Base-by-base conservation (phyloP, 1,140 invertebrate species). In the Drosophila orena region DNA sequence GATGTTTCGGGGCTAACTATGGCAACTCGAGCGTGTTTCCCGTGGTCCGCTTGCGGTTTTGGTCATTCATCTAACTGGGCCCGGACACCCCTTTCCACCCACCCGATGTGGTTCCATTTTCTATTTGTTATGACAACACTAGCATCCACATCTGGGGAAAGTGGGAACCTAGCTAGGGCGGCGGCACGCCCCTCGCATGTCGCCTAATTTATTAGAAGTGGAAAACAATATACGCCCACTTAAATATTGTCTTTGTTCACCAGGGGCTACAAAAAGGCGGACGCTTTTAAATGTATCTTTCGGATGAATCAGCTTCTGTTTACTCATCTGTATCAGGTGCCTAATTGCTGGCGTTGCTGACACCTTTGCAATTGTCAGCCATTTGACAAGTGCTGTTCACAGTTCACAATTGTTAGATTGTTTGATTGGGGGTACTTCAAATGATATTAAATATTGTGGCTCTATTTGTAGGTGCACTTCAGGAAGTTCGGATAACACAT, bases 61-160 rank as follows among this genome's bases (percentile, higher is more conserved):
- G 66, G 64, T 70, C 64, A 70, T 70, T 70, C 52, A 57, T 70
- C 66, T 70, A 70, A 70, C 42, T 40, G 50, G 22, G 30, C 57
- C 43, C 42, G 40, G 35, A 20, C 42, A n/a, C 24, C 34, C 70
- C 37, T 15, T 49, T 40, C 15, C 42, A 1, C 7, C 12, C 17
- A 27, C 14, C 30, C 30, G 30, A 10, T 15, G 11, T 1, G 15
- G 22, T 11, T 20, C 8, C 37, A 30, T 6, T 20, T 62, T 40
- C 35, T 35, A 38, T 71, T 38, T 49, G 49, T 44, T 43, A 44
- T 22, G 24, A 17, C 64, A 66, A 43, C 61, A 62, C 38, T 35
- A 61, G 58, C 53, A 69, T 50, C 35, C 56, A 47, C 61, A 71
- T 77, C 81, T 71, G 65, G 17, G 68, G 57, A 53, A 74, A 81